phyloP scores from a whole-genome alignment of 1,140 invertebrate genomes.

The Triops cancriformis region DNA sequence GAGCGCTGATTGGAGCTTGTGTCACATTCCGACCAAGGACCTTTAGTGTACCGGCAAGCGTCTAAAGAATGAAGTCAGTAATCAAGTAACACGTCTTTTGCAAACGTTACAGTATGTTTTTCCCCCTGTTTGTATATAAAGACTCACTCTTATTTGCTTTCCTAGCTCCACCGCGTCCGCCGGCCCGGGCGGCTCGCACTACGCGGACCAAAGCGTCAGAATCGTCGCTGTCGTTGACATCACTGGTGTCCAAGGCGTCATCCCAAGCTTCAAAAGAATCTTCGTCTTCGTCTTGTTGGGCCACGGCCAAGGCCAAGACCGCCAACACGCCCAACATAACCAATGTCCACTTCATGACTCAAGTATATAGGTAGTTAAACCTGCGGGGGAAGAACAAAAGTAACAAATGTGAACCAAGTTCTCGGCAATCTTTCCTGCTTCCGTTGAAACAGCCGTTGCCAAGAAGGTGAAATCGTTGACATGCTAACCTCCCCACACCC shows the following conservation, averaged over 20 bases:
- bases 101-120: not conserved
- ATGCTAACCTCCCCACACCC: no score
- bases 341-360: constrained; percentile 25
- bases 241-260: constrained; percentile 19
- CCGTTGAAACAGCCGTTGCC: no score
- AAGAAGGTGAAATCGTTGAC: no score
- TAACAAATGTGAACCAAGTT: no score
- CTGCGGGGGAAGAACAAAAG: not conserved
- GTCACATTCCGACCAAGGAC: constrained; percentile 77
- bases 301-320: constrained; percentile 12
- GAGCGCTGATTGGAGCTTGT: constrained; percentile 66
- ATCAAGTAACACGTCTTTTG: no score
- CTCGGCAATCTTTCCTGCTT: no score
- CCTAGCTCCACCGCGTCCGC: not conserved
- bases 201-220: constrained; percentile 14
- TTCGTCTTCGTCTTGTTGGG: constrained; percentile 17
- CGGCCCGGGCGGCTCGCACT: constrained; percentile 7
- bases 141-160: constrained; percentile 6
- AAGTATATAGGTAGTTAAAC: not conserved
- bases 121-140: not conserved
- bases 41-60: constrained; percentile 66
- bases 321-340: constrained; percentile 16
- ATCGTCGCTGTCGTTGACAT: constrained; percentile 17
- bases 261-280: constrained; percentile 17
- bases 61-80: not conserved